phyloP scores from a whole-genome alignment of 1,140 invertebrate genomes.

The Aphidius gifuensis region DNA sequence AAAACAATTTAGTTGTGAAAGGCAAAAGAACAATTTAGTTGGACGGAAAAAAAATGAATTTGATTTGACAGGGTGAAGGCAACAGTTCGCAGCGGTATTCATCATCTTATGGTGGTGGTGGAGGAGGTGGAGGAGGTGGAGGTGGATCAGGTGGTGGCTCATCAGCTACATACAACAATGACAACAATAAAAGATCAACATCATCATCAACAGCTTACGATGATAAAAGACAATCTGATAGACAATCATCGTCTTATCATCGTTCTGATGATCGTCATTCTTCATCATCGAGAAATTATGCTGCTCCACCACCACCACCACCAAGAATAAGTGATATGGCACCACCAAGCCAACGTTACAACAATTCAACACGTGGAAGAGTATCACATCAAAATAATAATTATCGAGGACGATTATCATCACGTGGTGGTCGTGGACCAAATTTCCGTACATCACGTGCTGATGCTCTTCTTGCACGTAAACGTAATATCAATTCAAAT shows the following conservation, averaged over 20 bases:
- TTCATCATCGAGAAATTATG: slow-evolving; percentile 45
- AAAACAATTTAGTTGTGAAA: slow-evolving; percentile 32
- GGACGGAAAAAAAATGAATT: slow-evolving; percentile 50
- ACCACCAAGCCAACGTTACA: slow-evolving; percentile 43
- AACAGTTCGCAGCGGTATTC: slow-evolving; percentile 33
- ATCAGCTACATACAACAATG: slow-evolving; percentile 39
- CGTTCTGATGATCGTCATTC: slow-evolving; percentile 49
- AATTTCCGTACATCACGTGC: slow-evolving; percentile 42
- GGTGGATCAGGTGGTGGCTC: slow-evolving; percentile 47
- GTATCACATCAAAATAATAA: slow-evolving; percentile 42
- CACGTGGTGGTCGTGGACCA: slow-evolving; percentile 42
- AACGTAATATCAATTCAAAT: slow-evolving; percentile 42
- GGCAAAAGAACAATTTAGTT: slow-evolving; percentile 16
- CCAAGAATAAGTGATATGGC: slow-evolving; percentile 46
- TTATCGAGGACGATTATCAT: slow-evolving; percentile 46
- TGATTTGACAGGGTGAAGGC: slow-evolving; percentile 52
- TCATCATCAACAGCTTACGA: slow-evolving; percentile 46
- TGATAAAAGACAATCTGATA: slow-evolving; percentile 49
- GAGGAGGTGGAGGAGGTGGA: slow-evolving; percentile 28
- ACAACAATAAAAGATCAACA: slow-evolving; percentile 47
- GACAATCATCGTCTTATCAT: slow-evolving; percentile 44
- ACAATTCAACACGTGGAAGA: slow-evolving; percentile 43
- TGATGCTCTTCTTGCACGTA: slow-evolving; percentile 45
- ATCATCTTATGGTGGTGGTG: slow-evolving; percentile 11
- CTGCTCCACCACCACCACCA: slow-evolving; percentile 38